These are phyloP conservation scores for Xestia c-nigrum DNA, from an alignment of 2,888 invertebrate species.

Conservation along the genomic window DNA sequence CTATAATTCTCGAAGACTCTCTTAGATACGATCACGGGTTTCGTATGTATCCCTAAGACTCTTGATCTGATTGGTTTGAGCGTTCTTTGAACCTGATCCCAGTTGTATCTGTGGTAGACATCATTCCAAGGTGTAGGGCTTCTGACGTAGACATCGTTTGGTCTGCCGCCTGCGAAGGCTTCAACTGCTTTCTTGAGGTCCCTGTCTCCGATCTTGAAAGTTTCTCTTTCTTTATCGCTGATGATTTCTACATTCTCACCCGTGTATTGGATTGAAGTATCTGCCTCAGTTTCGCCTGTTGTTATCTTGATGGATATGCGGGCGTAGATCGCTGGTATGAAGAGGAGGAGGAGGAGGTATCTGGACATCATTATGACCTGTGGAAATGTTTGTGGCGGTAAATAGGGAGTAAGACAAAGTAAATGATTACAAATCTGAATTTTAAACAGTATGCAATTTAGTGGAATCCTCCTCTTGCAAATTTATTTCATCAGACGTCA, in stretches of 20 bases:
- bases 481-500: neutral
- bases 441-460: neutral
- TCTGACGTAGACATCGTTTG: constrained; percentile 67
- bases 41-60: constrained; percentile 56
- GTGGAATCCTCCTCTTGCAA: neutral
- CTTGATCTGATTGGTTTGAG: constrained; percentile 60
- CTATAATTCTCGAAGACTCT: constrained; percentile 65
- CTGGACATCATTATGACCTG: constrained; percentile 31
- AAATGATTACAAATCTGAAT: neutral
- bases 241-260: constrained; percentile 64
- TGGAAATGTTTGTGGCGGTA: neutral
- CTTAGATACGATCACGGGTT: constrained; percentile 58
- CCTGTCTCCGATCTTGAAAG: constrained; percentile 66
- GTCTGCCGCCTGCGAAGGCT: constrained; percentile 61
- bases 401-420: neutral
- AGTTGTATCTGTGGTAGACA: constrained; percentile 67
- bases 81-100: constrained; percentile 68
- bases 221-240: constrained; percentile 64
- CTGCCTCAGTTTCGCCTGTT: neutral
- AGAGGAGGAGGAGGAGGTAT: constrained; percentile 10
- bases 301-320: constrained; percentile 13
- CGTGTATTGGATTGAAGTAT: neutral
- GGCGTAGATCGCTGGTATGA: constrained; percentile 23
- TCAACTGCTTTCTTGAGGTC: constrained; percentile 62
- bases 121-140: constrained; percentile 76